A percentile compares a stretch with the other conserved stretches of the same genome.
Evolutionary conservation across 2,113 vertebrate species (phyloP).

Genomic region (Corythoichthys haematopterus): DNA sequence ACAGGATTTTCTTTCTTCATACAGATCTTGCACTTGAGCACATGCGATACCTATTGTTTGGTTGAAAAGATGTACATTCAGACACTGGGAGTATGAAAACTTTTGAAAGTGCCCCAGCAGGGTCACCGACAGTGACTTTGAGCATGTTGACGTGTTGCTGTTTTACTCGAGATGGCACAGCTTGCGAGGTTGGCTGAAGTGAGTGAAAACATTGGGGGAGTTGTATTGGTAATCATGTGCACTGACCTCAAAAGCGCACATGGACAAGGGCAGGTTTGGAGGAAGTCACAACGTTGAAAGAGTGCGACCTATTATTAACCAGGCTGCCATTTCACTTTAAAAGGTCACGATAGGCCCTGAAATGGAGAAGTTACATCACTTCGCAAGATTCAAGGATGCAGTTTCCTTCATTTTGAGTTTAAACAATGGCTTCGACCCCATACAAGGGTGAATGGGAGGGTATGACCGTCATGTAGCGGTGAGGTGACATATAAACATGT

Average conservation of each 20-base stretch:
- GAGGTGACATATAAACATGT: conserved; percentile 60
- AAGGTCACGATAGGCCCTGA: conserved; percentile 39
- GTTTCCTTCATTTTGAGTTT: not conserved
- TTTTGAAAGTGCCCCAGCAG: not conserved
- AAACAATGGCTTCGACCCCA: not conserved
- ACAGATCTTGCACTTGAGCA: not conserved
- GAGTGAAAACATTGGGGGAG: conserved; percentile 2
- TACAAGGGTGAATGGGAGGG: conserved; percentile 6
- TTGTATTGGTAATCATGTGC: conserved; percentile 24
- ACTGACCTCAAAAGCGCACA: conserved; percentile 31
- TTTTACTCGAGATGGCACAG: not conserved
- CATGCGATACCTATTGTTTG: not conserved
- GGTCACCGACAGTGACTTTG: conserved; percentile 10
- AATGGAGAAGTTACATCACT: conserved; percentile 16
- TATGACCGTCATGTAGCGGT: conserved; percentile 30
- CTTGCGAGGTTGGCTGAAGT: conserved; percentile 1
- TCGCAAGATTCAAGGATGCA: conserved; percentile 10
- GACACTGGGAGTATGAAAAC: not conserved
- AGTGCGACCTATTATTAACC: conserved; percentile 31
- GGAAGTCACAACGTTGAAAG: conserved; percentile 33
- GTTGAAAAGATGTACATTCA: not conserved
- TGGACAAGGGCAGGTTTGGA: conserved; percentile 31
- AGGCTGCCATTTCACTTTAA: conserved; percentile 34
- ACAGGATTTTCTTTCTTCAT: not conserved
- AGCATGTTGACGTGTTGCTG: conserved; percentile 1